A percentile compares a stretch with the other conserved stretches of the same genome.
Evolutionary conservation across 2,797 vertebrate genomes (phyloP).

Genomic region (Crenuchus spilurus): DNA sequence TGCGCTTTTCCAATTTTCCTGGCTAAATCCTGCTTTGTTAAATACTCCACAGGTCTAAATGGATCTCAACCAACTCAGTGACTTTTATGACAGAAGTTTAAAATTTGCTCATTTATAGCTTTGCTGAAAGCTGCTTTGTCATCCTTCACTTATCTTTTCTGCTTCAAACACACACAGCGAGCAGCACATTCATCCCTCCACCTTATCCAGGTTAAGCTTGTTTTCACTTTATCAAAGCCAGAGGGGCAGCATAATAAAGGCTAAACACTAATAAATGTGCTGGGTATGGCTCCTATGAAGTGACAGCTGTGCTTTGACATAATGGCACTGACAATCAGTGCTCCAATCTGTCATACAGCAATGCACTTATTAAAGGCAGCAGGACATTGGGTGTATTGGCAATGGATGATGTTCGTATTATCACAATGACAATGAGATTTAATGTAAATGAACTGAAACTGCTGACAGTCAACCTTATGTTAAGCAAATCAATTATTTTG

Average conservation of each 20-base stretch:
- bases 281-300: neutral
- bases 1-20: too few relatives aligned
- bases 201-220: neutral
- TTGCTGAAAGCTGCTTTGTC: neutral
- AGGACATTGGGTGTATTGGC: neutral
- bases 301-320: slow-evolving; percentile 20
- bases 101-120: neutral
- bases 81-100: neutral
- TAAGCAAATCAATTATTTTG: neutral
- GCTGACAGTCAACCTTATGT: neutral
- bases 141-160: neutral
- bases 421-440: neutral
- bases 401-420: neutral
- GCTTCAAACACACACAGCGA: neutral
- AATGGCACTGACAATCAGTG: slow-evolving; percentile 3
- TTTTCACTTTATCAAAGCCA: slow-evolving; percentile 14
- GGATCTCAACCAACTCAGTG: neutral
- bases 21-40: too few relatives aligned
- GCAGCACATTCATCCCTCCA: neutral
- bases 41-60: neutral
- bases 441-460: neutral
- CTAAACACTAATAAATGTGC: neutral
- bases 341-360: slow-evolving; percentile 17
- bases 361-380: slow-evolving; percentile 6
- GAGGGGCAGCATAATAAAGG: slow-evolving; percentile 11